Base-by-base conservation (phyloP, 1,140 invertebrate genomes). In the Zeugodacus cucurbitae region DNA sequence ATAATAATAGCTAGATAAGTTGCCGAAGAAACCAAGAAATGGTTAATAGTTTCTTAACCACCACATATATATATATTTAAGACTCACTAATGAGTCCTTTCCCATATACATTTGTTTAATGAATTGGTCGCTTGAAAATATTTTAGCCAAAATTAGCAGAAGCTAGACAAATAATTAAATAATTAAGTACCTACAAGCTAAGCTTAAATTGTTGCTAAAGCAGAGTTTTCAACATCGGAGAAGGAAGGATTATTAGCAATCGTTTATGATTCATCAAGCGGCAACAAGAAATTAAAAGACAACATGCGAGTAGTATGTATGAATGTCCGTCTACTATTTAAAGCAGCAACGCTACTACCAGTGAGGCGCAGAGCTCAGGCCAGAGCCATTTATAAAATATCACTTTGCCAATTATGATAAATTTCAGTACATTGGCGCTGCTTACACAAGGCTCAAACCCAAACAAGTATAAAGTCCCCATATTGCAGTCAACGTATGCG, bases 351-450 rank as follows among this genome's bases (percentile, higher is more conserved):
- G 70, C 22, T 74, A 17, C 62, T 41, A 17, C 37, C 10, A 20
- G 11, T 41, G 34, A 20, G 34, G 26, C 32, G 10, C 29, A 67
- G 70, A 67, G 70, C 22, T 37, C 37, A 37, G 0, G 29, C 14
- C 34, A 17, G 17, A 78, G 37, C 8, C 70, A 82, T 82, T 82
- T 48, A 11, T 44, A 82, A 82, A 82, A 82, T 82, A 82, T 82
- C 41, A 82, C 74, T 82, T 82, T 54, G 20, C 74, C 74, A 82
- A 82, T 82, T 82, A 48, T 82, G 26, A 48, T 82, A 82, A 82
- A 82, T 82, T 82, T 82, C 74, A 82, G 48, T 48, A 7, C 26
- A 44, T 78, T n/a, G 74, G 74, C 74, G 41, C 20, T 44, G 41
- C 34, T 41, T 74, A 41, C 67, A 7, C 29, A 41, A 29, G 7